A percentile compares a stretch with the other conserved stretches of the same genome.
These are phyloP conservation scores for Pseudomyrmex gracilis DNA, from an alignment of 1,140 invertebrate species.

Conservation along the genomic window DNA sequence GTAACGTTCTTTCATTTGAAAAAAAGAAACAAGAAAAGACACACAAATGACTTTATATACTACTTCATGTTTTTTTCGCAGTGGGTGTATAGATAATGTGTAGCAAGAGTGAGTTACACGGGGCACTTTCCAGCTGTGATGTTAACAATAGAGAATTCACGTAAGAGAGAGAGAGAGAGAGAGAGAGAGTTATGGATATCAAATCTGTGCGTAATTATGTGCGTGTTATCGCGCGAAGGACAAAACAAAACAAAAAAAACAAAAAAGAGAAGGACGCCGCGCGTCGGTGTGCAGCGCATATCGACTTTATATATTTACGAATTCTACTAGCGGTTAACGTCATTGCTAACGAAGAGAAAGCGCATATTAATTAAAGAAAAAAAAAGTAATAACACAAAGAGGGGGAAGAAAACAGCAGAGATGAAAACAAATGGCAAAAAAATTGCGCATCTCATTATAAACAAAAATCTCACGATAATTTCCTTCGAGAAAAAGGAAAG, in stretches of 20 bases:
- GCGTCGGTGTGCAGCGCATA: constrained; percentile 32
- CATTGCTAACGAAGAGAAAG: constrained; percentile 34
- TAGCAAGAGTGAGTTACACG: constrained; percentile 35
- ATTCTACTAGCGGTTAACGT: constrained; percentile 60
- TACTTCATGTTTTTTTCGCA: constrained; percentile 66
- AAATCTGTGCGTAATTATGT: constrained; percentile 51
- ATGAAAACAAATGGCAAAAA: constrained; percentile 38
- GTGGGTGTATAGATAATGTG: constrained; percentile 60
- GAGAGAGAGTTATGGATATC: neutral
- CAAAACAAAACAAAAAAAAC: constrained; percentile 62
- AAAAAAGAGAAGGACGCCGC: neutral
- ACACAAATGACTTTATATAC: constrained; percentile 47
- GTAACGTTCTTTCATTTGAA: constrained; percentile 33
- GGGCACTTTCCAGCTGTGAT: constrained; percentile 64
- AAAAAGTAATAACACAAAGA: neutral
- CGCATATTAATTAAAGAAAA: constrained; percentile 34
- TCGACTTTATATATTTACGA: neutral
- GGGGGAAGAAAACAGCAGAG: constrained; percentile 21
- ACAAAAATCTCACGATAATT: neutral
- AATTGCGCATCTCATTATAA: neutral
- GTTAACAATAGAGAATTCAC: constrained; percentile 64
- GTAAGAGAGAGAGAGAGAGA: neutral
- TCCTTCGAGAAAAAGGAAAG: no score
- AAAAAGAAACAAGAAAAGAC: no score
- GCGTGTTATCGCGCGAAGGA: constrained; percentile 51